These are phyloP conservation scores for Ypsolopha sequella DNA, from an alignment of 2,888 invertebrate genomes.

Conservation along the genomic window DNA sequence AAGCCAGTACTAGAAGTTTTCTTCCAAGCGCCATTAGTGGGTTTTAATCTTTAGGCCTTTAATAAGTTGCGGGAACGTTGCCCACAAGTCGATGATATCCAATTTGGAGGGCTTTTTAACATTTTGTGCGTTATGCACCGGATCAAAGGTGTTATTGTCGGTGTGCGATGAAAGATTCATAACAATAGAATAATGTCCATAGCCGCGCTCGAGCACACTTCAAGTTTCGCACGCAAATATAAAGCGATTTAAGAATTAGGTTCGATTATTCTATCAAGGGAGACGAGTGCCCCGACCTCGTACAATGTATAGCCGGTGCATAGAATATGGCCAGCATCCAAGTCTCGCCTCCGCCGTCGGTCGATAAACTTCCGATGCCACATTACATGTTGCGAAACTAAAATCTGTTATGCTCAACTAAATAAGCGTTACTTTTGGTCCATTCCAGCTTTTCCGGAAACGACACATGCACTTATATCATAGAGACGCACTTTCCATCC, in stretches of 20 bases:
- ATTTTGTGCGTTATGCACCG: conserved; percentile 24
- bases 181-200: conserved; percentile 29
- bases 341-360: conserved; percentile 19
- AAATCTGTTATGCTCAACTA: neutral
- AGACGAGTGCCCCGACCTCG: conserved; percentile 22
- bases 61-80: conserved; percentile 11
- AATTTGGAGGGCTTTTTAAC: conserved; percentile 17
- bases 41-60: conserved; percentile 26
- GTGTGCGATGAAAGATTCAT: conserved; percentile 27
- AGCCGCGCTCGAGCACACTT: neutral
- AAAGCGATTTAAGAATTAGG: conserved; percentile 10
- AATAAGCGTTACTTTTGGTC: too few relatives aligned
- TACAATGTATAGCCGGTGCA: conserved; percentile 16
- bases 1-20: conserved; percentile 31
- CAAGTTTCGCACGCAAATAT: neutral
- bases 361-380: conserved; percentile 30
- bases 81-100: conserved; percentile 21
- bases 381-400: conserved; percentile 15
- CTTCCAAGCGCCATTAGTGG: conserved; percentile 55
- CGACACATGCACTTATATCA: too few relatives aligned
- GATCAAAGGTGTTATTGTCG: conserved; percentile 19
- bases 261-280: conserved; percentile 29
- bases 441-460: too few relatives aligned
- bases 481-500: too few relatives aligned
- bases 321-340: conserved; percentile 36